Base-by-base conservation (phyloP, 2,797 vertebrate species). In the Menidia menidia region DNA sequence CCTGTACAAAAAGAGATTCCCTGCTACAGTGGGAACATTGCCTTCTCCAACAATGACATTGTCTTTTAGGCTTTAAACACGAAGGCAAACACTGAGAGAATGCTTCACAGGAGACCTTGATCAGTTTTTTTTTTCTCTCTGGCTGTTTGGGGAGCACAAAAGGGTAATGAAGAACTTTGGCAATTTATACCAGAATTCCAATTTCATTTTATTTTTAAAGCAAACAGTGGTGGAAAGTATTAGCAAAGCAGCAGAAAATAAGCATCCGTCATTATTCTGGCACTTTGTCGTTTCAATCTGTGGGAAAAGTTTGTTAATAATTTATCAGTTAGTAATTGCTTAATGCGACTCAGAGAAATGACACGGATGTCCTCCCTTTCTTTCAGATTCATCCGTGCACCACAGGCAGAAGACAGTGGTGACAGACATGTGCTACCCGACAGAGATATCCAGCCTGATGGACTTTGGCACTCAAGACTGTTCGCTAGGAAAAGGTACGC, bases 381-480 rank as follows among this genome's bases (percentile, higher is more conserved):
- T 57, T 67, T 19, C 90, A 95, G 94, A 94, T 82, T 84, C 91
- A 3, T 83, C 84, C 1, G 48, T 92, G 64, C 92, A 91, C 77
- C 93, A 87, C 84, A 88, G 92, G 73, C 91, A 93, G 87, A 94
- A 94, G 89, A 83, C 91, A 0, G 58, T 91, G 67, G 85, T 93
- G 78, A 93, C 90, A 10, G 94, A 93, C 85, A 92, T 94, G 89
- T 92, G 92, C 87, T 94, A 93, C 88, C 88, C 92, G n/a, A 81
- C 90, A 16, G 91, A 94, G 75, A 94, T 93, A 84, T 93, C 92
- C 61, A 93, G 91, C 89, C 81, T 95, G 81, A 93, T 94, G 93
- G 92, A 94, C 87, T 94, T 94, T 72, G 90, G 91, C 78, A 92
- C 91, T n/a, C 88, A 88, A 19, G 93, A 94, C 84, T 94, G 92